Conservation (phyloP, 1,140 invertebrate genomes). For the Oscheius sp. region DNA sequence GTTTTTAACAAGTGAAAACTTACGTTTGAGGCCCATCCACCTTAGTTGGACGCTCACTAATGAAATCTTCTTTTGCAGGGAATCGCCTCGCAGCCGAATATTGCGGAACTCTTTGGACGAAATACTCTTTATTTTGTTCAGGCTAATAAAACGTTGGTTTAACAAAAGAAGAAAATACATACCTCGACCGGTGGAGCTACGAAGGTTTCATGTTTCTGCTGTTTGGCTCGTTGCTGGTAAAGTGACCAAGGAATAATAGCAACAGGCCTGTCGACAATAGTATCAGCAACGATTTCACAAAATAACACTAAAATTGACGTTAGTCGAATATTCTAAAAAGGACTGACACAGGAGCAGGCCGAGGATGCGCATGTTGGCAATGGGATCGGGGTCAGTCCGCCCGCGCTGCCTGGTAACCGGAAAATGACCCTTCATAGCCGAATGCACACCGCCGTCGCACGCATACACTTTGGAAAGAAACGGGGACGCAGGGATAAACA, state of each 20-base stretch:
- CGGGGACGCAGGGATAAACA: background rate
- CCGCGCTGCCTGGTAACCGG: conserved; percentile 11
- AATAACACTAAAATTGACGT: too few relatives aligned
- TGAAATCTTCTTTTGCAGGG: background rate
- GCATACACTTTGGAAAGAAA: background rate
- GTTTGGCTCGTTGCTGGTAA: conserved; percentile 31
- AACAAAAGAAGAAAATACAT: too few relatives aligned
- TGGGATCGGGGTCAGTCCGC: conserved; percentile 11
- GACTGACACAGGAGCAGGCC: background rate
- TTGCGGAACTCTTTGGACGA: background rate
- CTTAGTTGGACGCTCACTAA: too few relatives aligned
- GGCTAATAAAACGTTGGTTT: too few relatives aligned
- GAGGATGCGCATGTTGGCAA: conserved; percentile 8
- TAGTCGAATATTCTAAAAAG: too few relatives aligned
- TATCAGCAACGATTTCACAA: background rate
- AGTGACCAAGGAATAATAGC: conserved; percentile 39
- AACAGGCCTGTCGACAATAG: background rate
- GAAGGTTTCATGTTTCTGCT: background rate
- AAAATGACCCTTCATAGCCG: conserved; percentile 9
- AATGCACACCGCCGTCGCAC: background rate
- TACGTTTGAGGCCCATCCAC: too few relatives aligned
- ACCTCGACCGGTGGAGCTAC: background rate
- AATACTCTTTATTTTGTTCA: too few relatives aligned
- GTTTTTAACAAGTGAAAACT: too few relatives aligned
- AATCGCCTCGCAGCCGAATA: background rate